Conservation (phyloP, 1,140 invertebrate species). For the Anastrepha obliqua region DNA sequence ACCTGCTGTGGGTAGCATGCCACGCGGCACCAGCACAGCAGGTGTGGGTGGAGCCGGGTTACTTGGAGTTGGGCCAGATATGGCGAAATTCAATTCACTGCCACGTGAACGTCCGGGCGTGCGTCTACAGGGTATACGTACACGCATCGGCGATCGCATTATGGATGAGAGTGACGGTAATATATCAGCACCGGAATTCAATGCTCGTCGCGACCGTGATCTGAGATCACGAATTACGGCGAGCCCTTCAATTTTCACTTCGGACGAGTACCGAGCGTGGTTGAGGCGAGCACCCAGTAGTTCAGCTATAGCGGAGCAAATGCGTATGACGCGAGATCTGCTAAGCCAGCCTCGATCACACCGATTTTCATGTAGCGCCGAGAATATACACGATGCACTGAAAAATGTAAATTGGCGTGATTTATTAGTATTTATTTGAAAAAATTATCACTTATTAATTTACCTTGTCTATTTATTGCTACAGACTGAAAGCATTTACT, state of each 20-base stretch:
- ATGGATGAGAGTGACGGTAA: constrained; percentile 89
- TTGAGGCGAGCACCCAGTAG: constrained; percentile 91
- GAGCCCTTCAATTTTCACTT: constrained; percentile 84
- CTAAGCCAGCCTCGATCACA: constrained; percentile 80
- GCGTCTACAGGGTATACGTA: constrained; percentile 68
- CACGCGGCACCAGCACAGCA: constrained; percentile 75
- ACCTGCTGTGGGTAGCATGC: constrained; percentile 75
- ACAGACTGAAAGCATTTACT: constrained; percentile 80
- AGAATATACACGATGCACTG: constrained; percentile 89
- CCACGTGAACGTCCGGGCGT: constrained; percentile 82
- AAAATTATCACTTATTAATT: constrained; percentile 3
- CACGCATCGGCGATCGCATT: constrained; percentile 73
- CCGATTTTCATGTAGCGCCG: constrained; percentile 90
- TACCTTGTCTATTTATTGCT: constrained; percentile 49
- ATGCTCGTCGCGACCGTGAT: constrained; percentile 79
- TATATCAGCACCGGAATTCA: constrained; percentile 87
- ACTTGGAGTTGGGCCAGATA: constrained; percentile 66
- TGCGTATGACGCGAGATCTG: constrained; percentile 83
- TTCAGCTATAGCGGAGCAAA: constrained; percentile 92
- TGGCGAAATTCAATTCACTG: constrained; percentile 83
- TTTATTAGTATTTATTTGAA: neutral
- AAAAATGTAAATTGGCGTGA: constrained; percentile 80
- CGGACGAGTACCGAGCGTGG: constrained; percentile 93
- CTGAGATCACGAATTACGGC: constrained; percentile 69
- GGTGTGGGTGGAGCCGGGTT: constrained; percentile 67